A percentile compares a stretch with the other conserved stretches of the same genome.
Evolutionary conservation across 2,888 invertebrate genomes (phyloP).

Genomic region (Macrosiphum euphorbiae): DNA sequence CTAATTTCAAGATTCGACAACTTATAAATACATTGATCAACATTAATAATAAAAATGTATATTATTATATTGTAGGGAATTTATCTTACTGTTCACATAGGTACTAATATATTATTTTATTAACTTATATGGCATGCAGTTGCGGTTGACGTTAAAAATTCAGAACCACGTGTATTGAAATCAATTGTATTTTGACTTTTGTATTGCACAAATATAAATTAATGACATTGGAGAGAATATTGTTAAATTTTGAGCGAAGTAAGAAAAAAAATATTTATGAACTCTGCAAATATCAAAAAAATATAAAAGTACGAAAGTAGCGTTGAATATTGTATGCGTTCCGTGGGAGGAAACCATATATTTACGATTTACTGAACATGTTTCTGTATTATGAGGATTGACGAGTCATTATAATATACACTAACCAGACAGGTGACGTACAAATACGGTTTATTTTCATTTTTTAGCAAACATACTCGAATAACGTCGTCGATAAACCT

Average conservation of each 20-base stretch:
- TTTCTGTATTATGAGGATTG: neutral
- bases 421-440: neutral
- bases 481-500: neutral
- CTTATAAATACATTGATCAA: neutral
- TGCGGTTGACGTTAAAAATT: neutral
- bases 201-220: constrained; percentile 17
- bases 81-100: neutral
- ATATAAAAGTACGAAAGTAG: neutral
- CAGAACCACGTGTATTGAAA: neutral
- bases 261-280: neutral
- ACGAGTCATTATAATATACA: neutral
- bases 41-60: neutral
- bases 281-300: neutral
- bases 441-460: neutral
- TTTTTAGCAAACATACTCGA: neutral
- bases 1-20: neutral
- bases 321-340: neutral
- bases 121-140: neutral
- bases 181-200: constrained; percentile 16
- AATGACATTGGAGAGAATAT: neutral
- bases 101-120: neutral
- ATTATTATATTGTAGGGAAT: neutral
- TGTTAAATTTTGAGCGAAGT: neutral
- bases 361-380: neutral
- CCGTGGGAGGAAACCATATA: neutral